Evolutionary conservation across 2,797 vertebrate genomes (phyloP), one percentile per base, ranked within the genome.

Genomic region (Chelonia mydas): DNA sequence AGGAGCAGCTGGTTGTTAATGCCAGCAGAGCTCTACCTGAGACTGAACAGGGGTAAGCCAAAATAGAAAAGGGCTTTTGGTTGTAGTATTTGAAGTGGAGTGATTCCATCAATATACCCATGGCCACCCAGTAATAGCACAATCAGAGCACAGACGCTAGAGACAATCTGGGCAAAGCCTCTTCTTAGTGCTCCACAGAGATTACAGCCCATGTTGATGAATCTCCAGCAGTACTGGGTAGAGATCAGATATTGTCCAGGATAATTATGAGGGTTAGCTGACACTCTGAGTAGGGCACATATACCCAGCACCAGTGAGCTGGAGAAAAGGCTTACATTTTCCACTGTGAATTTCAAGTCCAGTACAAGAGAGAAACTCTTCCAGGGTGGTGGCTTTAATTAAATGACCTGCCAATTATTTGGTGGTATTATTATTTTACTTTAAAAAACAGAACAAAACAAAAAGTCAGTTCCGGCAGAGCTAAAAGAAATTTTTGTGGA

Each of bases 311-410:
- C 21, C 68, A 72, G 37, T 72, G 19, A 72, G 37, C 10, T 37
- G 19, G 68, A 72, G 90, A 53, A 54, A 95, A 96, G 25, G 55
- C 83, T 95, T 91, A 94, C 88, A 90, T 88, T 92, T 92, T 96
- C 94, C 87, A 80, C 55, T 13, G 23, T 84, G 77, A 93, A 83
- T 11, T 78, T 37, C 68, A 90, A 91, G 7, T 79, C 89, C 84
- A 59, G 7, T 50, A 89, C 47, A 84, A 86, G 84, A 93, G 28
- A 79, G 95, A 95, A 95, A 61, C 41, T 95, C 17, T n/a, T 94
- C n/a, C 59, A 74, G 82, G 68, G 19, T 7, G 45, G 27, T 87
- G 50, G 61, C 94, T 84, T 23, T 87, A 31, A 59, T 93, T 90
- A 93, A 91, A 94, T 84, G 86, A 87, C 82, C 92, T 61, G 49